Evolutionary conservation across 92 coral and sea anemone genomes (phyloP).

Genomic region (Epizoanthus rinbou): DNA sequence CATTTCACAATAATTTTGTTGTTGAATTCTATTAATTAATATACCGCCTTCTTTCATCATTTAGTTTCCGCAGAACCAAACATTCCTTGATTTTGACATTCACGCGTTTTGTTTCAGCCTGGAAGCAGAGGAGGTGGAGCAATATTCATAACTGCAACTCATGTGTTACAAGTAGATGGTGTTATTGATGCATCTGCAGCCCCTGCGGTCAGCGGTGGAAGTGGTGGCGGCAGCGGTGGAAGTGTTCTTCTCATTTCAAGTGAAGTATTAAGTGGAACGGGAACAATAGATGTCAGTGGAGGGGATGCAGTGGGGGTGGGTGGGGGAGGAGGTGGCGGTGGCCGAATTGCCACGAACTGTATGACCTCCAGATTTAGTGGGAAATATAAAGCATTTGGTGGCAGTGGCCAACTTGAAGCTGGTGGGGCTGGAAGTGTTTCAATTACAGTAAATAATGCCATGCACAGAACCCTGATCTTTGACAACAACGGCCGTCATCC

Average conservation of each 20-base stretch:
- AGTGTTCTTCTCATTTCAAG: conserved; percentile 53
- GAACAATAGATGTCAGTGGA: conserved; percentile 55
- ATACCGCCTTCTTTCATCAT: too few species aligned
- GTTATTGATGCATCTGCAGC: conserved; percentile 71
- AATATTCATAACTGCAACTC: conserved; percentile 49
- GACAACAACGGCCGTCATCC: conserved; percentile 68
- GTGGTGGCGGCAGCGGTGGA: conserved; percentile 85
- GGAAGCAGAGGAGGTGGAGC: conserved; percentile 75
- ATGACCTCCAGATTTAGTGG: conserved; percentile 59
- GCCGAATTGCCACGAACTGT: conserved; percentile 59
- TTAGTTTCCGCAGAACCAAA: background rate
- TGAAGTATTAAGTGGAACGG: conserved; percentile 61
- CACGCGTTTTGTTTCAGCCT: conserved; percentile 45
- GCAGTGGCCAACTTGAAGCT: conserved; percentile 56
- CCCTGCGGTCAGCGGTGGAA: conserved; percentile 24
- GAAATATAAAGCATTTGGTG: conserved; percentile 53
- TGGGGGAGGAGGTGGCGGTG: conserved; percentile 87
- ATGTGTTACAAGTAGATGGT: conserved; percentile 65
- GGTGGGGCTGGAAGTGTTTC: conserved; percentile 77
- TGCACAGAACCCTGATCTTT: conserved; percentile 45
- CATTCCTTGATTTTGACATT: background rate
- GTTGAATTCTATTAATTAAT: too few species aligned
- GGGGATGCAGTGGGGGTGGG: conserved; percentile 53
- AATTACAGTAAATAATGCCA: conserved; percentile 40
- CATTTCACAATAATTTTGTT: too few species aligned